These are phyloP conservation scores for Mythimna albipuncta DNA, from an alignment of 2,888 invertebrate species.

Conservation along the genomic window DNA sequence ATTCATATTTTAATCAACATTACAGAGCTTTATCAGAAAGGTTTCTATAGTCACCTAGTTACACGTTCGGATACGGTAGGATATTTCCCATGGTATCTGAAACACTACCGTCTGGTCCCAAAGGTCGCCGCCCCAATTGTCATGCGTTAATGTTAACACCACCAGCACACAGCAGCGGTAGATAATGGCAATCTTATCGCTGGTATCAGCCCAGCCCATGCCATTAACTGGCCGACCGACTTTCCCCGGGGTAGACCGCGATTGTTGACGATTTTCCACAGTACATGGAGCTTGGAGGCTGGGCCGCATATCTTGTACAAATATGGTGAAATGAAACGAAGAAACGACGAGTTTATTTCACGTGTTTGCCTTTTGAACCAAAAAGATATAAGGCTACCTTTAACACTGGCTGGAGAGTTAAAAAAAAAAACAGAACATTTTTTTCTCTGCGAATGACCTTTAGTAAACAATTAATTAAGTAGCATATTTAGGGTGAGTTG, in stretches of 20 bases:
- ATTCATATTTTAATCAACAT: not conserved
- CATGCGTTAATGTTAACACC: slow-evolving; percentile 64
- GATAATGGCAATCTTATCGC: slow-evolving; percentile 82
- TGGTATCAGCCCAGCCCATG: slow-evolving; percentile 77
- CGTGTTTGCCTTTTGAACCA: not conserved
- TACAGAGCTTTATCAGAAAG: not conserved
- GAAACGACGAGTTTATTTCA: not conserved
- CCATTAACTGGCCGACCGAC: slow-evolving; percentile 85
- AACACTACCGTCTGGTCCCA: slow-evolving; percentile 5
- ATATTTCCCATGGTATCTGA: not conserved
- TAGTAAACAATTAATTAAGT: too few relatives aligned
- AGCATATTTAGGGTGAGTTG: too few relatives aligned
- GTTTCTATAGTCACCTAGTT: too few relatives aligned
- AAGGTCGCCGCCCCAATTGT: slow-evolving; percentile 59
- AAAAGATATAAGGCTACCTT: not conserved
- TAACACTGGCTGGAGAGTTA: too few relatives aligned
- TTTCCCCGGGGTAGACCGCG: slow-evolving; percentile 81
- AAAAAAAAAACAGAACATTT: too few relatives aligned
- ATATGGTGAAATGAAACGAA: slow-evolving; percentile 23
- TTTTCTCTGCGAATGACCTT: too few relatives aligned
- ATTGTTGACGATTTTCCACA: slow-evolving; percentile 80
- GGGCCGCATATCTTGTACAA: slow-evolving; percentile 47
- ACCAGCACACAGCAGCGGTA: slow-evolving; percentile 57
- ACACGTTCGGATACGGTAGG: too few relatives aligned
- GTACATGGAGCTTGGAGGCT: slow-evolving; percentile 62